Base-by-base conservation (phyloP, 2,797 vertebrate species). In the Galaxias olidus region DNA sequence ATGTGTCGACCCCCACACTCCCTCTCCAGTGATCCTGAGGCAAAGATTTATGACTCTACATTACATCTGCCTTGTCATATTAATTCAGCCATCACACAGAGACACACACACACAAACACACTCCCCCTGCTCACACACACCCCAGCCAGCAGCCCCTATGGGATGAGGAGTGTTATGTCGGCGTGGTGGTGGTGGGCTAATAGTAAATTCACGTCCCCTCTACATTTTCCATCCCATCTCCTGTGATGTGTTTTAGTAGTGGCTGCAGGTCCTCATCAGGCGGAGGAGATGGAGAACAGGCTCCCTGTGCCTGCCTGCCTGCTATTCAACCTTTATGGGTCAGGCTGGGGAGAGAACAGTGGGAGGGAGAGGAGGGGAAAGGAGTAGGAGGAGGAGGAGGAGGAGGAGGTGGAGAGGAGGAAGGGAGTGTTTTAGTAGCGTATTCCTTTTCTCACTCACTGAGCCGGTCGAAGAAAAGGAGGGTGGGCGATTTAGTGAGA, bases 1-100 rank as follows among this genome's bases (percentile, higher is more conserved):
- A 73, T 86, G 81, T 84, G 81, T 84, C 80, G 79, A 80, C 81
- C 79, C 69, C 70, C 77, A 79, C 63, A 43, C 75, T 76, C 75
- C 62, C 76, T 71, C 69, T 85, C 80, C 63, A 64, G 77, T 81
- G 77, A 85, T 87, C 89, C 87, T 1, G 68, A 64, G 88, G 89
- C 86, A 64, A 79, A 87, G 90, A 91, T 92, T 92, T 90, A 92
- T 85, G 82, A 80, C 82, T 83, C 74, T 86, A 77, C 79, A 85
- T 91, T 90, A 88, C 84, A 85, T 86, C 78, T 83, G 81, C 83
- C 84, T 65, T 82, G 85, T 90, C 86, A 87, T 84, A 91, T 91
- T 91, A 89, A 90, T 53, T 63, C 71, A 65, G 66, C 58, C 73
- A 68, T 74, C 73, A 75, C 17, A 19, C 11, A 19, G 10, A 13